Evolutionary conservation across 2,113 vertebrate genomes (phyloP), one percentile per base, ranked within the genome.

Genomic region (Alethe castanea): DNA sequence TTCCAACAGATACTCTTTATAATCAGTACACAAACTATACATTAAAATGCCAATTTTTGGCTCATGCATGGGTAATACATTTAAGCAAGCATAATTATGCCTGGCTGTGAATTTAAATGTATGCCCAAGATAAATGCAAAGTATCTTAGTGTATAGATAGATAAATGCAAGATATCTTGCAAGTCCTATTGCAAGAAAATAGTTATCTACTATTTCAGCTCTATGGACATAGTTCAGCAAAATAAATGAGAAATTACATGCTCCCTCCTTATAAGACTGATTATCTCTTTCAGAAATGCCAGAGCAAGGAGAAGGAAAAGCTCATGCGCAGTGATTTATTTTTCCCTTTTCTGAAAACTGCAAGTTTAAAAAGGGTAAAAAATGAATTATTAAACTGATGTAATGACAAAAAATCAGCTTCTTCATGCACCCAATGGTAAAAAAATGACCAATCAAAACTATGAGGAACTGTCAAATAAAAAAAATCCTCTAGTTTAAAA

Each of bases 101-200:
- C 95, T 91, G 95, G 96, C 60, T 45, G 17, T 80, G 35, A 94
- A 89, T 91, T 92, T 96, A 96, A 98, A 98, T 97, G 96, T 96
- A 97, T 97, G 96, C 96, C 98, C 97, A 97, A 97, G 90, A 96
- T 86, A 89, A 97, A 97, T 31, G 92, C 66, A 85, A 92, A 95
- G 54, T 95, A 95, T 92, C 86, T 96, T 70, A 96, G 92, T 97
- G 88, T 96, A 89, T 83, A 92, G 93, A 96, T 94, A 96, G 91
- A 93, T 50, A 97, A 96, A 95, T 48, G 67, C 85, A 94, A 95
- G 79, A 53, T 88, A 92, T 83, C 97, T 98, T 98, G 98, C 97
- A 98, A 98, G 90, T 96, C 86, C 88, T 94, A 38, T 98, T 98
- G 97, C 97, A 98, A 98, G 98, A 97, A 97, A 97, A 97, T 94